These are phyloP conservation scores for Theodoxus fluviatilis DNA, from an alignment of 2,888 invertebrate genomes.

Conservation along the genomic window DNA sequence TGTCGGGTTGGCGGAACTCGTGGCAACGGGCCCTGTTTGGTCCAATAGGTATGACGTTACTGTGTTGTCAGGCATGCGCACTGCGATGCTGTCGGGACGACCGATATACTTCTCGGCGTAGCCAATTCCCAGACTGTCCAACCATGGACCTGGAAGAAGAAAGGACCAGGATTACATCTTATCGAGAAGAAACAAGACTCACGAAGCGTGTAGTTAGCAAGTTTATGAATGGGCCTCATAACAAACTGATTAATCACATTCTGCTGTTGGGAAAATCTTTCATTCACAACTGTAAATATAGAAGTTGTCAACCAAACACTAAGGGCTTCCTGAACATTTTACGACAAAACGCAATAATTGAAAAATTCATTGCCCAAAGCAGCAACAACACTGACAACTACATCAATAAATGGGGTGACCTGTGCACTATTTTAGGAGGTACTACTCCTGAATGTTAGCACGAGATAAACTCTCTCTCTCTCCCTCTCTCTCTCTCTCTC, in stretches of 20 bases:
- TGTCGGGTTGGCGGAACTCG: conserved; percentile 48
- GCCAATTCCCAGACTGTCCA: conserved; percentile 40
- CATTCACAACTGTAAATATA: not conserved
- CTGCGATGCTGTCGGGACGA: conserved; percentile 46
- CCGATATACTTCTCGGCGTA: conserved; percentile 43
- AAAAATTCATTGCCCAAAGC: no score
- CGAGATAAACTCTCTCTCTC: no score
- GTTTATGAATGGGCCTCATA: not conserved
- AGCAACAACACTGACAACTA: no score
- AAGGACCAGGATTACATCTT: not conserved
- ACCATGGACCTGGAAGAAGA: conserved; percentile 40
- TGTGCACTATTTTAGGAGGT: no score
- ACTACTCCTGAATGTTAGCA: no score
- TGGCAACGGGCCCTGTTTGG: conserved; percentile 47
- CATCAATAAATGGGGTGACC: no score
- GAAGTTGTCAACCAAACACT: not conserved
- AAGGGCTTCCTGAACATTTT: no score
- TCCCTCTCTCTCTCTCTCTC: no score
- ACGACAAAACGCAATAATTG: no score
- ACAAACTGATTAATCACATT: not conserved
- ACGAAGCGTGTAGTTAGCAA: not conserved
- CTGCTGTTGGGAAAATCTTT: not conserved
- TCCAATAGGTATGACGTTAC: conserved; percentile 45
- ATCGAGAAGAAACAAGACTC: not conserved
- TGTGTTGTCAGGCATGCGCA: conserved; percentile 47